These are phyloP conservation scores for Sparidentex hasta DNA, from an alignment of 2,797 vertebrate species.

Conservation along the genomic window DNA sequence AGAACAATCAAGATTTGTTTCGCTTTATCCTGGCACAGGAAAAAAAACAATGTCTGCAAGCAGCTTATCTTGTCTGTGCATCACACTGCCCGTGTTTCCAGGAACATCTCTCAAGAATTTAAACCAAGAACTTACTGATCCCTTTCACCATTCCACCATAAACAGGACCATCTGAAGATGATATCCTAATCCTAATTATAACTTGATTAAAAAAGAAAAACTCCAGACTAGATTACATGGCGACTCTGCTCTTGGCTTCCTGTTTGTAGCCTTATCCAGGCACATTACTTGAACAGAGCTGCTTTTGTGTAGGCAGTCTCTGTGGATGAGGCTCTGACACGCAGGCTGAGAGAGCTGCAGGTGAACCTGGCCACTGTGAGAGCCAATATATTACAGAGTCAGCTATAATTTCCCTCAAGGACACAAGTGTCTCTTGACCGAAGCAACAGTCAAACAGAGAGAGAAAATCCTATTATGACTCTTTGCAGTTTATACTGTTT, in stretches of 20 bases:
- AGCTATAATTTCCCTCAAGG: constrained; percentile 38
- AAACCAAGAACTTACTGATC: constrained; percentile 5
- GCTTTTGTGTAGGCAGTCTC: constrained; percentile 60
- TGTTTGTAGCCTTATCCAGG: background rate
- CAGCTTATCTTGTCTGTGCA: constrained; percentile 9
- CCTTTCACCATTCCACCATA: background rate
- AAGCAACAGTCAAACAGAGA: background rate
- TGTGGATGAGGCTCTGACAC: constrained; percentile 17
- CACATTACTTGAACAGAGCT: constrained; percentile 60
- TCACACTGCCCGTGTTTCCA: background rate
- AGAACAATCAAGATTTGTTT: constrained; percentile 10
- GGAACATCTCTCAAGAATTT: background rate
- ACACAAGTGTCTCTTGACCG: constrained; percentile 4
- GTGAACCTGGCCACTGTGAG: constrained; percentile 27
- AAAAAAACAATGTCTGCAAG: constrained; percentile 28
- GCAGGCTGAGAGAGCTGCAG: constrained; percentile 24
- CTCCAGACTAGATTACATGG: constrained; percentile 13
- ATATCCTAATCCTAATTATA: constrained; percentile 13
- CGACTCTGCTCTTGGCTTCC: constrained; percentile 14
- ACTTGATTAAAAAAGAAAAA: constrained; percentile 28
- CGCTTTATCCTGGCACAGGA: constrained; percentile 11
- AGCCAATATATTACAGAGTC: constrained; percentile 23
- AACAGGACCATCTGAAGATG: constrained; percentile 9
- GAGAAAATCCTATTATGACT: background rate
- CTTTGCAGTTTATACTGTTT: background rate